Conservation (phyloP, 2,797 vertebrate species). For the Aplochiton taeniatus region DNA sequence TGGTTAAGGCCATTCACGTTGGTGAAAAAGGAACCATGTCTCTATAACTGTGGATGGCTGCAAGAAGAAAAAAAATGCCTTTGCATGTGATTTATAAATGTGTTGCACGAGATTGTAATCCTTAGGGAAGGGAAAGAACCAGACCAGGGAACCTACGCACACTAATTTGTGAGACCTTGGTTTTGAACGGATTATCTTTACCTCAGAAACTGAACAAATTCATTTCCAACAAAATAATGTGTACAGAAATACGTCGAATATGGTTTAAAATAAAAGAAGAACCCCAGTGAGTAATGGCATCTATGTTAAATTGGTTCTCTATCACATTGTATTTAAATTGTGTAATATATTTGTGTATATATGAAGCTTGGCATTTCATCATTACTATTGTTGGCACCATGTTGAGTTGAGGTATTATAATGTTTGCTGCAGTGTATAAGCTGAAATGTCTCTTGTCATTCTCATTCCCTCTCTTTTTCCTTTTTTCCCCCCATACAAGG, state of each 20-base stretch:
- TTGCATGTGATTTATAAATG: constrained; percentile 50
- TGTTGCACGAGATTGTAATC: constrained; percentile 72
- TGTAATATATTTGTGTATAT: not conserved
- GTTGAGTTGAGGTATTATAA: constrained; percentile 60
- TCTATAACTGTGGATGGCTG: constrained; percentile 15
- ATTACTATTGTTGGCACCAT: constrained; percentile 65
- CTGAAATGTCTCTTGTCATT: constrained; percentile 53
- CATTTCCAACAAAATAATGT: constrained; percentile 43
- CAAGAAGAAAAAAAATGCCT: constrained; percentile 47
- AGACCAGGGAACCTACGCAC: no score
- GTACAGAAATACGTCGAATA: constrained; percentile 25
- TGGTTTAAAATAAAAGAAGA: constrained; percentile 9
- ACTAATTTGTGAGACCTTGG: constrained; percentile 61
- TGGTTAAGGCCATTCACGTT: constrained; percentile 74
- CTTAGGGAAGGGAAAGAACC: constrained; percentile 55
- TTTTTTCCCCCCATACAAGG: constrained; percentile 61
- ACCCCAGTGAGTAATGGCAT: not conserved
- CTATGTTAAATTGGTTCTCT: not conserved
- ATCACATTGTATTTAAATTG: not conserved
- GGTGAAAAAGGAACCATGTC: constrained; percentile 38
- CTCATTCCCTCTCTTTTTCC: constrained; percentile 72
- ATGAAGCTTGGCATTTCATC: not conserved
- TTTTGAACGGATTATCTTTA: constrained; percentile 54
- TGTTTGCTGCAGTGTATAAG: constrained; percentile 59
- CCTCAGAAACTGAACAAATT: constrained; percentile 48